Conservation (phyloP, 2,888 invertebrate genomes). For the Zonitis immaculata region DNA sequence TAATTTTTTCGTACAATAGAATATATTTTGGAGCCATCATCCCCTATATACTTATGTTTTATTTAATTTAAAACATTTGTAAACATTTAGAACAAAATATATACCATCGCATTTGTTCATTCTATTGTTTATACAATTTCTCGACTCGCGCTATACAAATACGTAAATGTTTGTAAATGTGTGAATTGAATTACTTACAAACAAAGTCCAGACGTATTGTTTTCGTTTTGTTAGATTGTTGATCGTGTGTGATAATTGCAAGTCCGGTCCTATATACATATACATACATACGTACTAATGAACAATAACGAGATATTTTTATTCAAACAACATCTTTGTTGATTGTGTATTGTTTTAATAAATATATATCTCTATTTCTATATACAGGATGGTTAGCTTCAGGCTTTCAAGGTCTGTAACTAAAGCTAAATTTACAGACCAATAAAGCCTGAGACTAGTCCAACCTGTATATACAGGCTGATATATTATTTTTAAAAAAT, state of each 20-base stretch:
- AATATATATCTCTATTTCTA: background rate
- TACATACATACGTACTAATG: no score
- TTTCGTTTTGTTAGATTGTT: slow-evolving; percentile 24
- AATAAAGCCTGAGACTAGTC: no score
- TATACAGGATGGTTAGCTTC: no score
- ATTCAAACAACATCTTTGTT: background rate
- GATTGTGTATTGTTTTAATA: background rate
- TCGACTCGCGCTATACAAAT: slow-evolving; percentile 1
- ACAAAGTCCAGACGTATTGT: slow-evolving; percentile 29
- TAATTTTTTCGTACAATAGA: background rate
- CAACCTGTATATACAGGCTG: no score
- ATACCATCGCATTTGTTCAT: slow-evolving; percentile 26
- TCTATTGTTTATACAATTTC: background rate
- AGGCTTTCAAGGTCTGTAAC: no score
- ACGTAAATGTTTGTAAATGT: slow-evolving; percentile 27
- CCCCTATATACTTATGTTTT: background rate
- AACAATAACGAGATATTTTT: slow-evolving; percentile 23
- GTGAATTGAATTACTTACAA: slow-evolving; percentile 29
- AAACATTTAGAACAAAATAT: slow-evolving; percentile 22
- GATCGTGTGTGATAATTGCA: slow-evolving; percentile 27
- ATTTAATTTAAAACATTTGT: slow-evolving; percentile 13
- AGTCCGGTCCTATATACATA: slow-evolving; percentile 23
- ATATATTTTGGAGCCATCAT: no score
- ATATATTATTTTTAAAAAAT: no score
- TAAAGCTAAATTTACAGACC: no score